Evolutionary conservation across 2,797 vertebrate species (phyloP).

Genomic region (Eulemur rubriventer): DNA sequence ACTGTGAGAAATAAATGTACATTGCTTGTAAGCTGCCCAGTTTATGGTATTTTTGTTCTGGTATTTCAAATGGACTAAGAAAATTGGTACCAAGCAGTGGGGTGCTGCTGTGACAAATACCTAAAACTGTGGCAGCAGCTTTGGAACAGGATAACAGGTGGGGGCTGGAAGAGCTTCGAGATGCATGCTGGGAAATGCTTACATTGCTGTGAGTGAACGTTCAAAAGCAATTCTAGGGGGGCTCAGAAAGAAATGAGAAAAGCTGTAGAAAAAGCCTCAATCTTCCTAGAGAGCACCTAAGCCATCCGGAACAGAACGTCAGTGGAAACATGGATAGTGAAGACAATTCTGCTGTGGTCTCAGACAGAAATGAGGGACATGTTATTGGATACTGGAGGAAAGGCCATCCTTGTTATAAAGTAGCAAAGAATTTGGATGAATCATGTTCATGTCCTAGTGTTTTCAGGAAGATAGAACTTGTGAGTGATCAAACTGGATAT

Average conservation of each 20-base stretch:
- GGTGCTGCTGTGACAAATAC: neutral
- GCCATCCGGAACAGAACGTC: neutral
- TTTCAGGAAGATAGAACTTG: neutral
- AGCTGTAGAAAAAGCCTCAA: neutral
- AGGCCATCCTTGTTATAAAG: neutral
- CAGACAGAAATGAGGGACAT: neutral
- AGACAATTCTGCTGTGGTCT: neutral
- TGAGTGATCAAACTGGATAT: neutral
- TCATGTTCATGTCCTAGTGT: neutral
- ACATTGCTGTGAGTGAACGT: neutral
- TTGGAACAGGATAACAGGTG: neutral
- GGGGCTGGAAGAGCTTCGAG: neutral
- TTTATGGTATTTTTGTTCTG: neutral
- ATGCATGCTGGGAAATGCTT: neutral
- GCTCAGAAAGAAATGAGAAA: neutral
- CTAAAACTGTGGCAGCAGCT: neutral
- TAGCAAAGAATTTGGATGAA: neutral
- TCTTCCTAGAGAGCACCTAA: neutral
- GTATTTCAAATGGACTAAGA: neutral
- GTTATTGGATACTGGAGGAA: neutral
- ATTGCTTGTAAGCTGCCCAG: neutral
- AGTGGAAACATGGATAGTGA: neutral
- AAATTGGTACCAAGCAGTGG: neutral
- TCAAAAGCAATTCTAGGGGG: neutral
- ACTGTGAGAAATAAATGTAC: neutral